These are phyloP conservation scores for Lutraria rhynchaena DNA, from an alignment of 1,140 invertebrate genomes.

Conservation along the genomic window DNA sequence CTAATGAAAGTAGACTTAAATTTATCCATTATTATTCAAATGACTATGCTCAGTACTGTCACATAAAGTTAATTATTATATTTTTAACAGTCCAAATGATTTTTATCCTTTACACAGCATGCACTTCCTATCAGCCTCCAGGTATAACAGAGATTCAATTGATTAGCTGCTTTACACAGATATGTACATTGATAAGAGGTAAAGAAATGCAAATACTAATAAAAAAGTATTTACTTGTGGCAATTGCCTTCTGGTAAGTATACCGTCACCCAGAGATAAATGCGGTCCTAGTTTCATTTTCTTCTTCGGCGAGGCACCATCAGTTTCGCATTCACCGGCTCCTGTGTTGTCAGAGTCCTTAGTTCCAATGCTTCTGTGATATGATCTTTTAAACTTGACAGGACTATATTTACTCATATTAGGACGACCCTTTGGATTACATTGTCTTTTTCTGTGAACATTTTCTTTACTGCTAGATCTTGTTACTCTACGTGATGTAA, in stretches of 20 bases:
- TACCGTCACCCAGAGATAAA: slow-evolving; percentile 59
- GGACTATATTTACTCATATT: slow-evolving; percentile 32
- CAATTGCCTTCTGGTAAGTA: slow-evolving; percentile 63
- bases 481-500: not conserved
- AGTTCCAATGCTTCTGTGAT: not conserved
- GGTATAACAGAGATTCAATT: too few relatives aligned
- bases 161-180: too few relatives aligned
- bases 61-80: too few relatives aligned
- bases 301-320: slow-evolving; percentile 49
- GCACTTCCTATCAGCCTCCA: too few relatives aligned
- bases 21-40: not conserved
- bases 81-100: too few relatives aligned
- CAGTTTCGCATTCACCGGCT: not conserved
- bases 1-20: not conserved
- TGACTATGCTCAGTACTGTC: too few relatives aligned
- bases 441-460: not conserved
- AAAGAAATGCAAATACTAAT: too few relatives aligned
- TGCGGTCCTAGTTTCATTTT: slow-evolving; percentile 35
- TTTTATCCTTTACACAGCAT: too few relatives aligned
- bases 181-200: too few relatives aligned
- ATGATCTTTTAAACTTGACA: not conserved
- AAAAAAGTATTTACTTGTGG: slow-evolving; percentile 59
- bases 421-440: slow-evolving; percentile 15
- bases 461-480: slow-evolving; percentile 7
- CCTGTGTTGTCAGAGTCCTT: not conserved